These are phyloP conservation scores for Candidula unifasciata DNA, from an alignment of 2,888 invertebrate species.

Conservation along the genomic window DNA sequence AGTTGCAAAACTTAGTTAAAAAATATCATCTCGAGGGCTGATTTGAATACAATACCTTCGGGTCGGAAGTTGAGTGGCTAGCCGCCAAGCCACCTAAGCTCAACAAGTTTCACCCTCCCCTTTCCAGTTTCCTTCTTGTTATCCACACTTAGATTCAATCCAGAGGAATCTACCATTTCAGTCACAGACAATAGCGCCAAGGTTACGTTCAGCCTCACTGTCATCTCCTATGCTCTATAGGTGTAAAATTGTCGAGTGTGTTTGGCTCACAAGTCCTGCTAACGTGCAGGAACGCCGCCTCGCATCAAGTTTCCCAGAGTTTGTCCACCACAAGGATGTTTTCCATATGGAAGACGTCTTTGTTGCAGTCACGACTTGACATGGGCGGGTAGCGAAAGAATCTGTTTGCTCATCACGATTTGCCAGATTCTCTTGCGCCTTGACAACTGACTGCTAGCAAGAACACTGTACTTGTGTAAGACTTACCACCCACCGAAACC, in stretches of 20 bases:
- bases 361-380: slow-evolving; percentile 41
- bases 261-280: background rate
- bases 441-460: slow-evolving; percentile 19
- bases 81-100: no score
- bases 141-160: no score
- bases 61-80: no score
- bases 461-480: slow-evolving; percentile 1
- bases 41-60: no score
- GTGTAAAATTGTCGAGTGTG: slow-evolving; percentile 10
- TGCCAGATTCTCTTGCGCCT: slow-evolving; percentile 4
- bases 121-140: no score
- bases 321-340: slow-evolving; percentile 23
- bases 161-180: background rate
- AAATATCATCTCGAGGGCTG: no score
- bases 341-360: slow-evolving; percentile 2
- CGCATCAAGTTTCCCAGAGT: background rate
- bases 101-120: no score
- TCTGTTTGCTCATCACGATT: slow-evolving; percentile 41
- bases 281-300: slow-evolving; percentile 24
- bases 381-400: slow-evolving; percentile 18
- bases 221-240: background rate
- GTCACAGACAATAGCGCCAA: slow-evolving; percentile 12
- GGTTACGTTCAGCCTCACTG: background rate
- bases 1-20: no score
- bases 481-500: slow-evolving; percentile 39